A percentile compares a stretch with the other conserved stretches of the same genome.
phyloP scores from a whole-genome alignment of 2,113 vertebrate genomes.

The Ornithorhynchus anatinus region DNA sequence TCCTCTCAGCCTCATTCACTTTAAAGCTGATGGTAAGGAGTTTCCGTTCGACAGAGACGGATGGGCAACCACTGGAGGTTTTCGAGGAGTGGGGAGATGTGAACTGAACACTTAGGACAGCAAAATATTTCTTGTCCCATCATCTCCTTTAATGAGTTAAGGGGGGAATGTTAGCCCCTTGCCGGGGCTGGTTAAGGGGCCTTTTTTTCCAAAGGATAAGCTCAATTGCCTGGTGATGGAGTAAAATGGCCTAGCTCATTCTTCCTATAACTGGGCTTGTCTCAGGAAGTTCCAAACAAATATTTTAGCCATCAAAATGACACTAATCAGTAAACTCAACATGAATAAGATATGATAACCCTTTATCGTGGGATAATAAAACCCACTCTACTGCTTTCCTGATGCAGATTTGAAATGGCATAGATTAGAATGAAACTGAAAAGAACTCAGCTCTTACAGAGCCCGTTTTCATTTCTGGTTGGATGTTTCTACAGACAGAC shows the following conservation, averaged over 20 bases:
- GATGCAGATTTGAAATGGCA: slow-evolving; percentile 24
- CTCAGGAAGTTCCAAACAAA: slow-evolving; percentile 24
- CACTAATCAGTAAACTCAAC: slow-evolving; percentile 17
- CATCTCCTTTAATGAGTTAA: no score
- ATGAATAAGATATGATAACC: neutral
- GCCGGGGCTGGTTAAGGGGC: neutral
- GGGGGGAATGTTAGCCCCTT: no score
- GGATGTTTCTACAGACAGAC: no score
- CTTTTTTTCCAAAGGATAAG: neutral
- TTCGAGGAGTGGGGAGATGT: no score
- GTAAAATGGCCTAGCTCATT: neutral
- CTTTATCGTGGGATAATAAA: neutral
- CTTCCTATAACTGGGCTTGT: neutral
- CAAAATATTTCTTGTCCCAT: no score
- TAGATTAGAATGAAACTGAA: slow-evolving; percentile 3
- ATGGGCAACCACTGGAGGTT: no score
- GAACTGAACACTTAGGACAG: no score
- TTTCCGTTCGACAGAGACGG: no score
- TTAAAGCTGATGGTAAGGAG: no score
- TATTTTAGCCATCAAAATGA: neutral
- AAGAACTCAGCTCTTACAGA: neutral
- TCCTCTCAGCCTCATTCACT: no score
- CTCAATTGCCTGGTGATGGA: neutral
- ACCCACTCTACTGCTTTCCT: neutral
- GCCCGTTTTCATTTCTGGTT: slow-evolving; percentile 3